Base-by-base conservation (phyloP, 2,113 vertebrate species). In the Lophius piscatorius region DNA sequence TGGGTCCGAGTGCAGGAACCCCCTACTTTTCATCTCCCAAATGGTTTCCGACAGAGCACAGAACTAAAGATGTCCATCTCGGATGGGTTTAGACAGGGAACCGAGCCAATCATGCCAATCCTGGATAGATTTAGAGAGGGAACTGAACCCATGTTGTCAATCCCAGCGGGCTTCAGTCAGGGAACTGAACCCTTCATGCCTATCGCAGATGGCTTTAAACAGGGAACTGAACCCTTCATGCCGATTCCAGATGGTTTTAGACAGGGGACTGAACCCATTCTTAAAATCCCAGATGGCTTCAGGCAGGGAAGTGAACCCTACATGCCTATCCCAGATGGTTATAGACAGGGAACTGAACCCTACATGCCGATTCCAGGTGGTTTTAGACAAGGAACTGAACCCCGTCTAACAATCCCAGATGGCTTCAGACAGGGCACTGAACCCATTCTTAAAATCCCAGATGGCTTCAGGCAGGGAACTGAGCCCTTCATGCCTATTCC, bases 311-410 rank as follows among this genome's bases (percentile, higher is more conserved):
- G 41, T 0, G 61, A 77, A 41, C 70, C 58, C 1, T 0, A 3
- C 0, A 13, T 3, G 21, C 20, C n/a, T 0, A 44, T 73, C 4
- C 56, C 50, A 44, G 61, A 35, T 0, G 67, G 69, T 47, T 81
- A 81, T 6, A 85, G 74, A 16, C 81, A 82, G 70, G 88, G 87
- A 48, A 88, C 84, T 0, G 49, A 89, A 78, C 76, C 49, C 1
- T 0, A 2, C 0, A 1, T 0, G 0, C 2, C 1, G 0, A 6
- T 66, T 10, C 56, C 72, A 58, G 41, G 39, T 0, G 68, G 75
- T 13, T 68, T 81, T 0, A 72, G 49, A 2, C 67, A 69, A 31
- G 75, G 52, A 20, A 65, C 58, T 0, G 51, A 82, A 57, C 76
- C 41, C 8, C n/a, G 8, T 1, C 35, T 2, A 13, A 10, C 7